A percentile compares a stretch with the other conserved stretches of the same genome.
Evolutionary conservation across 2,888 invertebrate genomes (phyloP).

Genomic region (Octodonta nipae): DNA sequence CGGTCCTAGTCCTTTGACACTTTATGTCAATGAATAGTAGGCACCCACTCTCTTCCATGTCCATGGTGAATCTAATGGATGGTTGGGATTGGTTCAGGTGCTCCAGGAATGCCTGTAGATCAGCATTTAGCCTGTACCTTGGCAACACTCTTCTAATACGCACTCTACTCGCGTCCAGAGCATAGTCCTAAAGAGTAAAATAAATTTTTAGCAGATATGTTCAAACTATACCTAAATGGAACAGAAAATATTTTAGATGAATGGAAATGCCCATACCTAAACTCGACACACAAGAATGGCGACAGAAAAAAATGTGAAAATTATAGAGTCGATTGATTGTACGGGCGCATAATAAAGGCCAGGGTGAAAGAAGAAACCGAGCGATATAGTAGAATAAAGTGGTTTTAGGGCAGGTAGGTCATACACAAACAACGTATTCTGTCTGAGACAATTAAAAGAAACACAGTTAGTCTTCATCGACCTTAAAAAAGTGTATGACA

Average conservation of each 20-base stretch:
- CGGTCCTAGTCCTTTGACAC: too few species aligned
- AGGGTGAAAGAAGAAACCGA: neutral
- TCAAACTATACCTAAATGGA: slow-evolving; percentile 1
- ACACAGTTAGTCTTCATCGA: slow-evolving; percentile 1
- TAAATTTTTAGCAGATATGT: neutral
- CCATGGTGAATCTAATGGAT: too few species aligned
- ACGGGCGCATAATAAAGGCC: slow-evolving; percentile 1
- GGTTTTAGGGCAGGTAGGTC: slow-evolving; percentile 1
- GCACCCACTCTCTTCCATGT: too few species aligned
- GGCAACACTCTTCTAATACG: too few species aligned
- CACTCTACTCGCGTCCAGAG: too few species aligned
- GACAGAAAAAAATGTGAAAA: slow-evolving; percentile 1
- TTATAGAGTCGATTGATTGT: neutral
- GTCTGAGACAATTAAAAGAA: neutral
- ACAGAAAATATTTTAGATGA: slow-evolving; percentile 1
- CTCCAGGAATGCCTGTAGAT: too few species aligned
- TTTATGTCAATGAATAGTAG: too few species aligned
- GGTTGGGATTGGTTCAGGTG: too few species aligned
- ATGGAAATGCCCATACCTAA: neutral
- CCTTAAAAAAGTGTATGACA: slow-evolving; percentile 1
- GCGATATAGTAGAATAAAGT: slow-evolving; percentile 1
- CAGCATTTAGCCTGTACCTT: too few species aligned
- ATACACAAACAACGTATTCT: neutral
- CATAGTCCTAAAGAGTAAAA: slow-evolving; percentile 1
- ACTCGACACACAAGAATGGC: neutral